These are phyloP conservation scores for Ganaspis sp. DNA, from an alignment of 1,140 invertebrate species.

Conservation along the genomic window DNA sequence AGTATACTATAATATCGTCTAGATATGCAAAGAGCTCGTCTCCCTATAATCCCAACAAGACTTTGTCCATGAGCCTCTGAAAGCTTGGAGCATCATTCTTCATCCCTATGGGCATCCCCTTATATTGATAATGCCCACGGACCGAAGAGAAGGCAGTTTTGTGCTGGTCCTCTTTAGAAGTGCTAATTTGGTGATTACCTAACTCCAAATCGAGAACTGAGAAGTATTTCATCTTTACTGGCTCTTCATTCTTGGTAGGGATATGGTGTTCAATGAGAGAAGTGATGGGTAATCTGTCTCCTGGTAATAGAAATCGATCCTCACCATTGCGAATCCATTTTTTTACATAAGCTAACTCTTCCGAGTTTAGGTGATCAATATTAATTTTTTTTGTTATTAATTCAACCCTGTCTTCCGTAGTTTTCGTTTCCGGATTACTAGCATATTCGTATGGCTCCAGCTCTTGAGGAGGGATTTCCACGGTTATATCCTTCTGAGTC, in stretches of 20 bases:
- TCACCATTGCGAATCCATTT: no score
- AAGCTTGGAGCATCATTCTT: conserved; percentile 20
- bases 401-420: background rate
- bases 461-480: background rate
- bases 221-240: background rate
- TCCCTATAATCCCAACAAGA: conserved; percentile 30
- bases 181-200: background rate
- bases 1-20: conserved; percentile 44
- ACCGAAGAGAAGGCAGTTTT: conserved; percentile 1
- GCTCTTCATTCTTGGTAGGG: background rate
- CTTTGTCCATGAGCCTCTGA: conserved; percentile 24
- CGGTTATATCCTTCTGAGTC: background rate
- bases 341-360: no score
- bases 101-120: background rate
- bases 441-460: background rate
- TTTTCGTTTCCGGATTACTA: no score
- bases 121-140: background rate
- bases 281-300: background rate
- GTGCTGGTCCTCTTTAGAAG: background rate
- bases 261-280: background rate
- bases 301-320: no score
- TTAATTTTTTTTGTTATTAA: no score
- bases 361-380: no score
- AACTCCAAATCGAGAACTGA: background rate
- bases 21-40: conserved; percentile 42